Conservation (phyloP, 2,888 invertebrate genomes). For the Strigamia crassipes region DNA sequence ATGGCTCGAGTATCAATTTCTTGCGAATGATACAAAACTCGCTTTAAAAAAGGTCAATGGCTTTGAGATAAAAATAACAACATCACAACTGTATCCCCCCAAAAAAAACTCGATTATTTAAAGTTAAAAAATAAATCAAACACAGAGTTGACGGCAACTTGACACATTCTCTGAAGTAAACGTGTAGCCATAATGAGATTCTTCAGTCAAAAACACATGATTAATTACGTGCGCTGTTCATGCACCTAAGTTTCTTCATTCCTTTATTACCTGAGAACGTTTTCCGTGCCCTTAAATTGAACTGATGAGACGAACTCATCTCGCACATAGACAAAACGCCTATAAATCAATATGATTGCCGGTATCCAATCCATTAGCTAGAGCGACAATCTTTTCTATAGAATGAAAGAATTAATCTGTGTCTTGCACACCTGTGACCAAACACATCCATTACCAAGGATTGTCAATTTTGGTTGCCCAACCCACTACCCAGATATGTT, state of each 20-base stretch:
- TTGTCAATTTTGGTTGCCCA: neutral
- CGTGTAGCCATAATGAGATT: neutral
- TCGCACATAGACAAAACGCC: neutral
- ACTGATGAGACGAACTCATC: constrained; percentile 12
- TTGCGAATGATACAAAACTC: no score
- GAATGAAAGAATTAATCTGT: constrained; percentile 20
- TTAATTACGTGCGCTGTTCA: neutral
- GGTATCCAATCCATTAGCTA: constrained; percentile 23
- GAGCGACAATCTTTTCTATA: neutral
- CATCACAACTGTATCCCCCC: no score
- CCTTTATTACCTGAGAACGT: neutral
- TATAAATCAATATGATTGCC: constrained; percentile 6
- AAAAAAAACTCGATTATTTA: neutral
- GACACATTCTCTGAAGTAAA: neutral
- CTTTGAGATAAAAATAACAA: no score
- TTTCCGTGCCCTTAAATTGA: neutral
- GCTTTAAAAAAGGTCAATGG: no score
- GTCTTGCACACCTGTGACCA: constrained; percentile 31
- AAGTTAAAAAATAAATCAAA: neutral
- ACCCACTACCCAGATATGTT: no score
- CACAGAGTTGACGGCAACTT: neutral
- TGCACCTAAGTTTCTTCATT: neutral
- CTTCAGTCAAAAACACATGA: neutral
- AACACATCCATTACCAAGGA: constrained; percentile 13
- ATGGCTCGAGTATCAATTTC: no score